Evolutionary conservation across 1,140 invertebrate species (phyloP), one percentile per base, ranked within the genome.

Genomic region (Belonocnema kinseyi): DNA sequence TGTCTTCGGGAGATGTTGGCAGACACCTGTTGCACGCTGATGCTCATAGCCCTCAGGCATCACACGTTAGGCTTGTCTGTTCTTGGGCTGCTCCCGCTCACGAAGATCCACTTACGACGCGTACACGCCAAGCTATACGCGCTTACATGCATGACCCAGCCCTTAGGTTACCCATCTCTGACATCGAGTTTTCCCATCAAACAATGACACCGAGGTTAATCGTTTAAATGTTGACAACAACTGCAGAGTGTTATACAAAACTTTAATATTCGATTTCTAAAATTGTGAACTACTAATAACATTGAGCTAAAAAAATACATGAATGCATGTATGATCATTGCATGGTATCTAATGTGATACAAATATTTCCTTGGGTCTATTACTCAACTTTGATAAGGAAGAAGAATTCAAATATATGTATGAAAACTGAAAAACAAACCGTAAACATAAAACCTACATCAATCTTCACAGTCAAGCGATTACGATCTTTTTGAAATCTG

Each of bases 141-240:
- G 58, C 58, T 66, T 66, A 33, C 58, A 66, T 66, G 58, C 58
- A 66, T 66, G 58, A 66, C 33, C 58, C 26, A 66, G 13, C 21
- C 56, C 56, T 61, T 33, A 66, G 58, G 58, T 26, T 66, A 33
- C 33, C 26, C 33, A 66, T 66, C 58, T 66, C 16, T 16, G 11
- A 26, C 33, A 21, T 66, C 40, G 10, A 8, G 21, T 40, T 66
- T 66, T 66, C 58, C 58, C 58, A 66, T 66, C 58, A 66, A 66
- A 66, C 58, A 40, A 40, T 66, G 58, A 33, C 26, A 40, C 33
- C 58, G 33, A 40, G 33, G 26, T 66, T 66, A 40, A 66, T 40
- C n/a, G 33, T 66, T 66, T 66, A 40, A 40, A 66, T 46, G 40
- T 0, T 8, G 2, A 46, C 40, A 46, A 46, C 40, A 8, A 11